Percentiles rank a stretch among this genome's conserved stretches.
phyloP scores from a whole-genome alignment of 2,888 invertebrate species.

The Sinhomidia bicolor region DNA sequence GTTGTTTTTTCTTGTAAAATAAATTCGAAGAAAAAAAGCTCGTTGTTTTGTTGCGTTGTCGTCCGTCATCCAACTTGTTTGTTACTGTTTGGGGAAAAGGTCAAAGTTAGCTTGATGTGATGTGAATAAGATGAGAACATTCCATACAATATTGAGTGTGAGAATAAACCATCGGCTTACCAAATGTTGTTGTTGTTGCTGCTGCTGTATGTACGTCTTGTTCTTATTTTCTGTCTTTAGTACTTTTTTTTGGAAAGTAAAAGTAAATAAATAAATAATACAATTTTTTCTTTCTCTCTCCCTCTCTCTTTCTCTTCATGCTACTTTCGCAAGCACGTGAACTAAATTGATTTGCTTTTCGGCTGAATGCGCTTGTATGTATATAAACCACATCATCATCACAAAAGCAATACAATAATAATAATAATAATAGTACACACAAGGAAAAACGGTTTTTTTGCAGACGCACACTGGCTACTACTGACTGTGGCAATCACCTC shows the following conservation, averaged over 20 bases:
- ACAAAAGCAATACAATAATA: too few species aligned
- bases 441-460: too few species aligned
- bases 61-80: background rate
- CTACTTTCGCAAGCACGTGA: constrained; percentile 48
- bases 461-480: background rate
- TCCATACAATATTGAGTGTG: constrained; percentile 15
- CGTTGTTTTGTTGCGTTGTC: too few species aligned
- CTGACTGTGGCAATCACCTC: background rate
- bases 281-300: too few species aligned
- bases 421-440: too few species aligned
- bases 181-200: constrained; percentile 42
- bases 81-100: constrained; percentile 33
- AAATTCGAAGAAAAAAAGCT: too few species aligned
- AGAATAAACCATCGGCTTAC: constrained; percentile 53
- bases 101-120: constrained; percentile 55
- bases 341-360: constrained; percentile 66
- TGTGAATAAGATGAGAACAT: background rate
- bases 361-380: constrained; percentile 4
- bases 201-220: too few species aligned
- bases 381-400: too few species aligned
- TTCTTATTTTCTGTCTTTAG: too few species aligned
- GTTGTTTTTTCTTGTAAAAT: too few species aligned
- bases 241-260: background rate
- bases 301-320: too few species aligned
- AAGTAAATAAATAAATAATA: constrained; percentile 15